Conservation (phyloP, 2,113 vertebrate species). For the Catagonus wagneri region DNA sequence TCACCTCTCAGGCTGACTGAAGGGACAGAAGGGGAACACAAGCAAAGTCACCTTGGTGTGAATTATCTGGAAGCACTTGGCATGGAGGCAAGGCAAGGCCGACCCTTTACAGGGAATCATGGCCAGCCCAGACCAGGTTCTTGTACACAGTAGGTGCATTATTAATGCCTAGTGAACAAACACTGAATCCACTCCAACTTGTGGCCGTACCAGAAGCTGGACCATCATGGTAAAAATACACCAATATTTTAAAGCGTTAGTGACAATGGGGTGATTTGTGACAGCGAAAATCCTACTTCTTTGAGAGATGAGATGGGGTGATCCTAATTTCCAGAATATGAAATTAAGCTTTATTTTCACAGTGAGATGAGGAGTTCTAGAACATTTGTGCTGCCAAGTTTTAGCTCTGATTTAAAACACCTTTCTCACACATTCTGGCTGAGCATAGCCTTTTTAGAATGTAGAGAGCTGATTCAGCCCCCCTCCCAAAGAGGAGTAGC, state of each 20-base stretch:
- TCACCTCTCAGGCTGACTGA: background rate
- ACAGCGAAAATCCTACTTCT: background rate
- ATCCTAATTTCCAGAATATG: conserved; percentile 57
- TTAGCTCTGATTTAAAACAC: conserved; percentile 73
- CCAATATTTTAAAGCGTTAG: conserved; percentile 13
- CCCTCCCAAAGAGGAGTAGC: background rate
- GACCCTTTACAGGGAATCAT: background rate
- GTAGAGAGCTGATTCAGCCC: conserved; percentile 48
- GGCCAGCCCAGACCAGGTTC: background rate
- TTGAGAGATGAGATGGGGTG: conserved; percentile 26
- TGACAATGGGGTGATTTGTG: conserved; percentile 11
- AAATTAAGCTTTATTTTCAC: conserved; percentile 70
- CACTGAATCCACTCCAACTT: background rate
- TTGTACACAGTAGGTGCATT: background rate
- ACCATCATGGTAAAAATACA: background rate
- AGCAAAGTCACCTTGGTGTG: background rate
- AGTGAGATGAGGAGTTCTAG: conserved; percentile 58
- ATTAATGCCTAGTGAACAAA: background rate
- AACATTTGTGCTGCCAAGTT: conserved; percentile 67
- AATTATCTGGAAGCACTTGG: background rate
- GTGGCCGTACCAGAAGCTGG: background rate
- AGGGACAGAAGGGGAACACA: background rate
- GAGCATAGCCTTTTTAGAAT: conserved; percentile 36
- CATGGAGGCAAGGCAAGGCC: background rate
- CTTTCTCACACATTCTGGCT: conserved; percentile 68